Conservation (phyloP, 2,113 vertebrate species). For the Marcusenius ussheri region DNA sequence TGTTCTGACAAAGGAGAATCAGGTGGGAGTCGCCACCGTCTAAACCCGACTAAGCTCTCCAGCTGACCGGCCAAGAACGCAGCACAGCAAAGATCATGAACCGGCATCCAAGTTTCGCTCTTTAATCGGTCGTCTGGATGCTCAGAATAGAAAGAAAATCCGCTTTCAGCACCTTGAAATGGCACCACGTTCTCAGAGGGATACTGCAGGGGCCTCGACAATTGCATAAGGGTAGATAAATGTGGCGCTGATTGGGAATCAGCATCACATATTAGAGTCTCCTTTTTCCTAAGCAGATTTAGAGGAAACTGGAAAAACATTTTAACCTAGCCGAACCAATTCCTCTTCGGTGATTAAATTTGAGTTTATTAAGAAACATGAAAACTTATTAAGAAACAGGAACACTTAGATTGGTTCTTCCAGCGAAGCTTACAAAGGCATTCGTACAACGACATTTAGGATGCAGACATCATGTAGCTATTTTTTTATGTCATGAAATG, state of each 20-base stretch:
- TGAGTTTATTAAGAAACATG: background rate
- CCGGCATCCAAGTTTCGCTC: slow-evolving; percentile 39
- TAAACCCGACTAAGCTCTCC: slow-evolving; percentile 18
- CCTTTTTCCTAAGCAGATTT: slow-evolving; percentile 29
- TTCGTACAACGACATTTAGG: background rate
- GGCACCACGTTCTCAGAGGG: slow-evolving; percentile 63
- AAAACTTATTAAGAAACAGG: background rate
- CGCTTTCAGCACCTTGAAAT: slow-evolving; percentile 69
- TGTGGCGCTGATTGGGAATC: slow-evolving; percentile 28
- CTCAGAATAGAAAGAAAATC: slow-evolving; percentile 83
- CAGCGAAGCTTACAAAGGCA: background rate
- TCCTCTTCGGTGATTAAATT: background rate
- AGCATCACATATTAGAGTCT: background rate
- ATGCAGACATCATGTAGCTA: background rate
- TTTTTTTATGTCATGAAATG: background rate
- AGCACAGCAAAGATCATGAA: slow-evolving; percentile 35
- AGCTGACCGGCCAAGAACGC: slow-evolving; percentile 15
- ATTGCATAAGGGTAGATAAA: slow-evolving; percentile 45
- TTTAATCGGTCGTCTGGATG: slow-evolving; percentile 65
- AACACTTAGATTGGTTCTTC: background rate
- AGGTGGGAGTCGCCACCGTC: background rate
- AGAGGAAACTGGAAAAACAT: background rate
- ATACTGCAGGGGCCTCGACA: slow-evolving; percentile 51
- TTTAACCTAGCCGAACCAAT: background rate
- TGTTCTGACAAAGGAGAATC: background rate